Evolutionary conservation across 2,888 invertebrate species (phyloP).

Genomic region (Diadegma fenestrale): DNA sequence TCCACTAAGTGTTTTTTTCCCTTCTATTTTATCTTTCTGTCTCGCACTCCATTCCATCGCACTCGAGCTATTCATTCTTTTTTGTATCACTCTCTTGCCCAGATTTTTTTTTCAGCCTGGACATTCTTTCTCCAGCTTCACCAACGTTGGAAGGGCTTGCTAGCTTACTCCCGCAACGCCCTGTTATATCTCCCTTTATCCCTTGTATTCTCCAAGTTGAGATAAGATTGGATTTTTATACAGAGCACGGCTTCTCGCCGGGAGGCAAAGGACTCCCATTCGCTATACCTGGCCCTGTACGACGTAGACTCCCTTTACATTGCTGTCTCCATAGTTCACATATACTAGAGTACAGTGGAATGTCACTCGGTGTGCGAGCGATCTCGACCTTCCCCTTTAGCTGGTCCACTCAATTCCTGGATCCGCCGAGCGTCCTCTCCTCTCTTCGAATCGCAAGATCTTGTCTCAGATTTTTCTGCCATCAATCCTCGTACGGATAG

Average conservation of each 20-base stretch:
- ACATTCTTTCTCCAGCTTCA: constrained; percentile 33
- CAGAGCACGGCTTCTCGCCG: constrained; percentile 69
- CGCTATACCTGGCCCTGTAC: constrained; percentile 52
- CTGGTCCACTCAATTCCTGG: constrained; percentile 5
- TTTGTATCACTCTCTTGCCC: constrained; percentile 18
- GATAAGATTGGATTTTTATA: constrained; percentile 79
- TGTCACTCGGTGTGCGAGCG: constrained; percentile 27
- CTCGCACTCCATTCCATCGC: constrained; percentile 33
- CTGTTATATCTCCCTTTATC: constrained; percentile 49
- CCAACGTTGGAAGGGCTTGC: constrained; percentile 41
- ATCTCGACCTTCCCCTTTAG: constrained; percentile 17
- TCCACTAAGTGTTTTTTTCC: constrained; percentile 41
- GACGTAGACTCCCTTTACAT: constrained; percentile 39
- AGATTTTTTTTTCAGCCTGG: constrained; percentile 9
- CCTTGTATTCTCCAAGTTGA: constrained; percentile 65
- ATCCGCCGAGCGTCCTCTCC: constrained; percentile 18
- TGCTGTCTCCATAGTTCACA: constrained; percentile 10
- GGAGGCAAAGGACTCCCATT: constrained; percentile 60
- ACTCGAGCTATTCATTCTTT: constrained; percentile 55
- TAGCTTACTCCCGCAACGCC: constrained; percentile 32
- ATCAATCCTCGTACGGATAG: constrained; percentile 41
- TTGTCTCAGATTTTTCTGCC: constrained; percentile 23
- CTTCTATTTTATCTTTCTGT: constrained; percentile 34
- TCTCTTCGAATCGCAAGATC: constrained; percentile 31
- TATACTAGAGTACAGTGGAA: constrained; percentile 20